phyloP scores from a whole-genome alignment of 2,113 vertebrate species.

The Piaya cayana region DNA sequence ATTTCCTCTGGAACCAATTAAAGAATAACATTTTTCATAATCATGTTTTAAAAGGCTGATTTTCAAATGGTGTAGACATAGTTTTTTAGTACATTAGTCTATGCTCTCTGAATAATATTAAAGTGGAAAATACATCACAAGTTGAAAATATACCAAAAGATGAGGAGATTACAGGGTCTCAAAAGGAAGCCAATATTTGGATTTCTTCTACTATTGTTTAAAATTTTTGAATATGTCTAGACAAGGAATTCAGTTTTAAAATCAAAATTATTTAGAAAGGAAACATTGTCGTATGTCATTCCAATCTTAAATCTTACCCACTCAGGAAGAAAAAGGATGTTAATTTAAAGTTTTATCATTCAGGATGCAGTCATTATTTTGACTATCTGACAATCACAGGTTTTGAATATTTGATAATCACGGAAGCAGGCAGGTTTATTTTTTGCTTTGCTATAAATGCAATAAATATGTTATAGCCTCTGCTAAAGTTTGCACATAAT shows the following conservation, averaged over 20 bases:
- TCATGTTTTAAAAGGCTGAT: neutral
- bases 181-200: neutral
- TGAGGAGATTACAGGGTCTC: neutral
- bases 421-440: neutral
- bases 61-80: neutral
- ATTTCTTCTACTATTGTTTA: neutral
- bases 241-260: neutral
- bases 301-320: neutral
- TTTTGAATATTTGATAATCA: neutral
- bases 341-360: neutral
- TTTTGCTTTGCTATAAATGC: neutral
- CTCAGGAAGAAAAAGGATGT: neutral
- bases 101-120: neutral
- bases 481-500: neutral
- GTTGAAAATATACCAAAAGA: neutral
- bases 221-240: neutral
- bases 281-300: neutral
- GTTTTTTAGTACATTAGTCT: neutral
- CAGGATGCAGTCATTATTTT: neutral
- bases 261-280: neutral
- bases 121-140: neutral
- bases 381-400: neutral
- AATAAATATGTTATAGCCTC: neutral
- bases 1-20: slow-evolving; percentile 16
- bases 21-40: neutral